Conservation (phyloP, 2,888 invertebrate genomes). For the Agriopis leucophaearia region DNA sequence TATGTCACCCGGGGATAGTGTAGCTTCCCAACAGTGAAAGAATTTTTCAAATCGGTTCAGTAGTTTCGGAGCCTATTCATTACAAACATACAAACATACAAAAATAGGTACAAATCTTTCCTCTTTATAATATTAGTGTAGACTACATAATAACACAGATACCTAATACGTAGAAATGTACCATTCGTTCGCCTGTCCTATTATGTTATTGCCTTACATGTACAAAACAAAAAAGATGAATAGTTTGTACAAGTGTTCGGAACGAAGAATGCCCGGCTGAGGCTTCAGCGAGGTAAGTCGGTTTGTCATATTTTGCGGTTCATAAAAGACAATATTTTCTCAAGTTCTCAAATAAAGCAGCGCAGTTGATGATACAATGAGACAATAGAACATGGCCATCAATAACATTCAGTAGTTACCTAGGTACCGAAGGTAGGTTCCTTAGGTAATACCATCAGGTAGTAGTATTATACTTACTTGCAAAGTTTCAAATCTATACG, state of each 20-base stretch:
- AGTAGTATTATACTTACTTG: too few species aligned
- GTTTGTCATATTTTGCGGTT: constrained; percentile 24
- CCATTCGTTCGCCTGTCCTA: constrained; percentile 15
- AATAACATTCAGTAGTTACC: background rate
- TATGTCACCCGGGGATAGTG: too few species aligned
- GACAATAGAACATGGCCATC: background rate
- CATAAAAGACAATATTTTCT: constrained; percentile 20
- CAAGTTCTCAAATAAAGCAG: constrained; percentile 17
- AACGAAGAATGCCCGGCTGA: constrained; percentile 22
- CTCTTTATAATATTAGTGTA: too few species aligned
- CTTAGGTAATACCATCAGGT: too few species aligned
- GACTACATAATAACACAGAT: too few species aligned
- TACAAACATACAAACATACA: too few species aligned
- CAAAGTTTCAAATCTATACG: background rate
- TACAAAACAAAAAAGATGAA: constrained; percentile 33
- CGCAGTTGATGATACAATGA: background rate
- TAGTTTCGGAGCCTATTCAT: too few species aligned
- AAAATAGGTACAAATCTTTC: too few species aligned
- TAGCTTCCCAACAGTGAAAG: too few species aligned
- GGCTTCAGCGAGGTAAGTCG: constrained; percentile 7
- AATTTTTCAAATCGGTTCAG: too few species aligned
- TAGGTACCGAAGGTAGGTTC: background rate
- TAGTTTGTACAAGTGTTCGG: constrained; percentile 35
- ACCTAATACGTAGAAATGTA: background rate
- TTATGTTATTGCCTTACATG: constrained; percentile 31